phyloP scores from a whole-genome alignment of 2,113 vertebrate genomes.

The Nibea coibor region DNA sequence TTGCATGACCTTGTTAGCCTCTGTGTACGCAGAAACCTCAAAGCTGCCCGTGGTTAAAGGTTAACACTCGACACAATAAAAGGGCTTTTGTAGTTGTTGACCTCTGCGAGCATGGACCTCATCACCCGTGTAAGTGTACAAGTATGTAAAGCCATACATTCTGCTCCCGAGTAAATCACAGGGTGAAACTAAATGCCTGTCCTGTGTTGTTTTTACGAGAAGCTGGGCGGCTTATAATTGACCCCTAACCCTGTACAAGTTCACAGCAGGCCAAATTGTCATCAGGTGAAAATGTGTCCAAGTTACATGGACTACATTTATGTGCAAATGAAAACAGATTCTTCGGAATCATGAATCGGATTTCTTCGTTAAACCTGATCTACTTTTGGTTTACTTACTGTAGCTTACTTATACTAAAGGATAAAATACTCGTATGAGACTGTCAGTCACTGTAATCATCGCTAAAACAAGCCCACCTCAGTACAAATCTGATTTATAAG shows the following conservation, averaged over 20 bases:
- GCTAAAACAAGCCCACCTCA: neutral
- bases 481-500: neutral
- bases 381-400: neutral
- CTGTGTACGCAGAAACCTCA: slow-evolving; percentile 59
- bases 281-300: neutral
- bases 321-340: neutral
- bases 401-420: too few species aligned
- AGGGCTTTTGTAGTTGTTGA: slow-evolving; percentile 62
- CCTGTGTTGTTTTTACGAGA: neutral
- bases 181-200: slow-evolving; percentile 3
- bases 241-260: neutral
- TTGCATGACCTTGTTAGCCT: slow-evolving; percentile 72
- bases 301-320: neutral
- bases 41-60: slow-evolving; percentile 73
- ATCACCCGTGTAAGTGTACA: slow-evolving; percentile 36
- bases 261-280: neutral
- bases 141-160: slow-evolving; percentile 14
- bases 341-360: neutral
- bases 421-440: neutral
- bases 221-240: neutral
- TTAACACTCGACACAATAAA: slow-evolving; percentile 68
- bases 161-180: slow-evolving; percentile 2
- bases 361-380: neutral
- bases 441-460: neutral
- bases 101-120: slow-evolving; percentile 34